Conservation (phyloP, 2,113 vertebrate genomes). For the Coptodon bakossiorum region DNA sequence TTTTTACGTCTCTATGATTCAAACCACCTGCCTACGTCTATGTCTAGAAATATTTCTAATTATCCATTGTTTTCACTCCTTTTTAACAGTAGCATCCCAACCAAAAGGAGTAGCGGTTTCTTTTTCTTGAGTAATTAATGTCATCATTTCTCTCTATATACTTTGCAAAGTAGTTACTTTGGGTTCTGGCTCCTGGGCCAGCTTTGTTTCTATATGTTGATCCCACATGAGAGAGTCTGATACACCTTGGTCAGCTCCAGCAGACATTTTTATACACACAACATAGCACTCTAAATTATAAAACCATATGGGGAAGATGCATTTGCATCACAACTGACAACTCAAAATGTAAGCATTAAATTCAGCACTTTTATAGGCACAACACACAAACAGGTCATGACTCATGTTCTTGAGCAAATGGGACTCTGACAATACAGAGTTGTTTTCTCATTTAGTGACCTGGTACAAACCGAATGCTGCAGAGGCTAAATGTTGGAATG, state of each 20-base stretch:
- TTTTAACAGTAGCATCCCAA: not conserved
- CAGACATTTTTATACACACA: not conserved
- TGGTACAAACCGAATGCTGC: not conserved
- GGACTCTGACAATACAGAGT: not conserved
- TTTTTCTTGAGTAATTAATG: not conserved
- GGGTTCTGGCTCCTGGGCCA: not conserved
- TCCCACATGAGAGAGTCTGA: not conserved
- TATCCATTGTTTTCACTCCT: not conserved
- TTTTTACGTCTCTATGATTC: not conserved
- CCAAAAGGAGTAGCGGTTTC: accelerated
- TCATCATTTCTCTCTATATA: not conserved
- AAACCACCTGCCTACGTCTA: accelerated
- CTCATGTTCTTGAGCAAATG: not conserved
- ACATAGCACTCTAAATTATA: not conserved
- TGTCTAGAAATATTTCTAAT: accelerated
- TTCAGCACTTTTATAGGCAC: not conserved
- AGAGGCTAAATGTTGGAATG: not conserved
- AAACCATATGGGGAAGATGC: not conserved
- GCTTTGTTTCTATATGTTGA: not conserved
- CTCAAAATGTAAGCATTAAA: not conserved
- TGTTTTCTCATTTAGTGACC: not conserved
- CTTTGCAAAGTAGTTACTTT: not conserved
- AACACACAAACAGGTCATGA: not conserved
- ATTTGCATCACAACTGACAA: not conserved
- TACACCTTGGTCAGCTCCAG: not conserved